Conservation (phyloP, 2,888 invertebrate genomes). For the Morpho deidamia region DNA sequence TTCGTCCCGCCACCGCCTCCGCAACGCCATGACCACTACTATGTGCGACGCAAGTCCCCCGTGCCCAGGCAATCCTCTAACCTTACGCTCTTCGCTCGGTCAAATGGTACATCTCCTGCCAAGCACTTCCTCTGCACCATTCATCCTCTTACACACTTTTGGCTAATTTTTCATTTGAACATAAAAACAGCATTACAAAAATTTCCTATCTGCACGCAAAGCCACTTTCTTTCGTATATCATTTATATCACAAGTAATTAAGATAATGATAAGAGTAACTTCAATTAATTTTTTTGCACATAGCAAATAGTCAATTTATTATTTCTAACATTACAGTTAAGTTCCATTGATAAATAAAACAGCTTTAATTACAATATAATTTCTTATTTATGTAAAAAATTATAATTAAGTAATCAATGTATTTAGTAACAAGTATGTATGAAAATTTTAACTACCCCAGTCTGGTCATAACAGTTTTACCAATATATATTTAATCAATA, state of each 20-base stretch:
- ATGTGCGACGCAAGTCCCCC: constrained; percentile 73
- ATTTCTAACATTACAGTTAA: too few species aligned
- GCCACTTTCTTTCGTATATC: background rate
- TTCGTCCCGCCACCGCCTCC: constrained; percentile 71
- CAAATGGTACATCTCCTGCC: constrained; percentile 54
- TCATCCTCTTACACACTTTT: constrained; percentile 11
- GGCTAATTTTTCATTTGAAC: background rate
- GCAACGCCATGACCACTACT: constrained; percentile 69
- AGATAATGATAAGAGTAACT: too few species aligned
- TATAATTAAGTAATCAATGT: too few species aligned
- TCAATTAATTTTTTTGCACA: too few species aligned
- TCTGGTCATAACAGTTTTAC: too few species aligned
- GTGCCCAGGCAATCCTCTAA: constrained; percentile 60
- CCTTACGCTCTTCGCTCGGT: constrained; percentile 70
- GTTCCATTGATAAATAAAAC: too few species aligned
- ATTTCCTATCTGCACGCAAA: background rate
- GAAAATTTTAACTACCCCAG: too few species aligned
- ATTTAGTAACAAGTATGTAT: too few species aligned
- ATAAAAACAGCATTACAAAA: background rate
- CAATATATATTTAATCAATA: too few species aligned
- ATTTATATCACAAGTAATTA: background rate
- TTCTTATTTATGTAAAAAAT: too few species aligned
- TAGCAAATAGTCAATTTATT: too few species aligned
- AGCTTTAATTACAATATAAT: too few species aligned
- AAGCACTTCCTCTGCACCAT: constrained; percentile 28